These are phyloP conservation scores for Somateria mollissima DNA, from an alignment of 2,797 vertebrate genomes.

Conservation along the genomic window DNA sequence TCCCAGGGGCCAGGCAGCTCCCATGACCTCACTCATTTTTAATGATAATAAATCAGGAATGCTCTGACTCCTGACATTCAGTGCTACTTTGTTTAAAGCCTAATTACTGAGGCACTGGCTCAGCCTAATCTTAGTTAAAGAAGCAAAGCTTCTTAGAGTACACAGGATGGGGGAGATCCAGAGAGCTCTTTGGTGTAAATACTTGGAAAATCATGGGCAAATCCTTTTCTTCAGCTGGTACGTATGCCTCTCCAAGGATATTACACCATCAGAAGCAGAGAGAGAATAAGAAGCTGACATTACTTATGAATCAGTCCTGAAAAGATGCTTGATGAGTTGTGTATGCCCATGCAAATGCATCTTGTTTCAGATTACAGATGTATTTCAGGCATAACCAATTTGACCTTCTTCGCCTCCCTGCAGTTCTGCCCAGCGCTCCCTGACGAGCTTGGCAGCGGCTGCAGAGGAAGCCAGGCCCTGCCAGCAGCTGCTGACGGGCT, in stretches of 20 bases:
- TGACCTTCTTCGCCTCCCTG: background rate
- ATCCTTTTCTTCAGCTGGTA: conserved; percentile 20
- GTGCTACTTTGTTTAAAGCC: conserved; percentile 46
- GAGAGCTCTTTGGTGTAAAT: conserved; percentile 25
- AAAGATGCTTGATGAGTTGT: conserved; percentile 13
- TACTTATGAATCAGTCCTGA: conserved; percentile 20
- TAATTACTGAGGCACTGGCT: conserved; percentile 55
- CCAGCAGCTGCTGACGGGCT: background rate
- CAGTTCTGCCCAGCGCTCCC: background rate
- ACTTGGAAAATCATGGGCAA: background rate
- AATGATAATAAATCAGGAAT: background rate
- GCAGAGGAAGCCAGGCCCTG: background rate
- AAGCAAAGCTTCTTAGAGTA: conserved; percentile 63
- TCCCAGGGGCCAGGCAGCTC: background rate
- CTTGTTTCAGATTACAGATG: background rate
- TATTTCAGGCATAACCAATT: conserved; percentile 6
- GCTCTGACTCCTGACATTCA: conserved; percentile 22
- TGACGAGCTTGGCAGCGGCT: rapidly evolving
- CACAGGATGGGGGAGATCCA: conserved; percentile 23
- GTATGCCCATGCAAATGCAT: background rate
- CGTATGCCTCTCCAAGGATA: conserved; percentile 20
- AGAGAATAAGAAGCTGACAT: background rate
- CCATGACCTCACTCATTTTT: background rate
- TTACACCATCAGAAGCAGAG: background rate
- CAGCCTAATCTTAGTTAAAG: conserved; percentile 53